Percentiles rank a stretch among this genome's conserved stretches.
Evolutionary conservation across 1,140 invertebrate species (phyloP).

Genomic region (Bombus sylvicola): DNA sequence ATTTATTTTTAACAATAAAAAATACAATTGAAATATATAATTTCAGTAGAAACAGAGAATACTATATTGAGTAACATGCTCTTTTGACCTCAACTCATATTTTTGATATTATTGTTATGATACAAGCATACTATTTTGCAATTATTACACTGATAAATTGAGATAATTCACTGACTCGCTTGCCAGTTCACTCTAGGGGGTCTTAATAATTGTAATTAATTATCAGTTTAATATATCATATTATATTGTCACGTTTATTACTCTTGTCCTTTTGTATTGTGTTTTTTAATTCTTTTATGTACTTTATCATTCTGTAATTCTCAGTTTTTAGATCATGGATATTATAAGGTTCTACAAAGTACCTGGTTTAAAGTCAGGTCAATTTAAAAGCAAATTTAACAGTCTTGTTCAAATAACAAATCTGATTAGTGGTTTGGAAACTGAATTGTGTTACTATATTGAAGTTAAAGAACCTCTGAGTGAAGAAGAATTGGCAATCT

Average conservation of each 20-base stretch:
- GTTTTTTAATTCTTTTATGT: neutral
- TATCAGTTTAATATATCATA: neutral
- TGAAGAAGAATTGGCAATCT: slow-evolving; percentile 83
- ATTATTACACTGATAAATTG: slow-evolving; percentile 49
- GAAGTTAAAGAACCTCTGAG: slow-evolving; percentile 81
- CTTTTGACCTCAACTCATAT: neutral
- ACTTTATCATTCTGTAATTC: neutral
- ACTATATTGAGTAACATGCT: slow-evolving; percentile 1
- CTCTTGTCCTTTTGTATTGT: neutral
- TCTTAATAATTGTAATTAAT: slow-evolving; percentile 17
- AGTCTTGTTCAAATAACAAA: slow-evolving; percentile 61
- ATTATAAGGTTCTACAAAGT: slow-evolving; percentile 76
- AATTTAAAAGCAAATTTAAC: slow-evolving; percentile 70
- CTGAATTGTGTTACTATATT: slow-evolving; percentile 92
- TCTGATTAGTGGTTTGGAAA: slow-evolving; percentile 82
- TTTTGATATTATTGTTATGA: slow-evolving; percentile 30
- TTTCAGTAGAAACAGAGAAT: neutral
- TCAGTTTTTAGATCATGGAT: slow-evolving; percentile 57
- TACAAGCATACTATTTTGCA: slow-evolving; percentile 47
- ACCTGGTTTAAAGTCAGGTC: slow-evolving; percentile 68
- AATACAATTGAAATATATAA: neutral
- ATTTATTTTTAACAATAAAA: neutral
- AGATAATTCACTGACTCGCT: slow-evolving; percentile 33
- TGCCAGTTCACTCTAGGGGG: slow-evolving; percentile 25
- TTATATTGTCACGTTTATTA: neutral